Conservation (phyloP, 37 sponge, comb jelly and placozoan genomes). For the Oopsacas minuta region DNA sequence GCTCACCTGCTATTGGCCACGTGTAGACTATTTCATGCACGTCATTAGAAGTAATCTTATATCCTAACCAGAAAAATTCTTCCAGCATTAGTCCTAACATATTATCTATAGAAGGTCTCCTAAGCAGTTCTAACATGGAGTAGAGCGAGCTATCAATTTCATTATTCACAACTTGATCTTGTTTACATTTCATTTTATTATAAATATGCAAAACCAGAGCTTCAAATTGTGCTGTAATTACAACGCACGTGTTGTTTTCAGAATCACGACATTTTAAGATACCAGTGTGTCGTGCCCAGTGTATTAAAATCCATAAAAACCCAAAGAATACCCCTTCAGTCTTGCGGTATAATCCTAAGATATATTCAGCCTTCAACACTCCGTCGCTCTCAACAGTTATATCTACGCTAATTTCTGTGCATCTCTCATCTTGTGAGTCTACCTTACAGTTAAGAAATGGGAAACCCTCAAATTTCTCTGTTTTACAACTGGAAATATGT, state of each 20-base stretch:
- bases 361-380: background rate
- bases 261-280: background rate
- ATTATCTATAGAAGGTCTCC: background rate
- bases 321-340: background rate
- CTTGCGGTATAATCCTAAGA: background rate
- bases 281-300: background rate
- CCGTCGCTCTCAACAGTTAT: conserved; percentile 3
- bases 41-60: background rate
- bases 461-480: background rate
- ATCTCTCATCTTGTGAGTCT: background rate
- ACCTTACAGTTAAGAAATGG: background rate
- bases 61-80: background rate
- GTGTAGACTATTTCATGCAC: background rate
- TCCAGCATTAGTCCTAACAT: background rate
- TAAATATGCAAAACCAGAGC: background rate
- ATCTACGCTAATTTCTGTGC: background rate
- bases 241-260: background rate
- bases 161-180: background rate
- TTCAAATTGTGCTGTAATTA: background rate
- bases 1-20: background rate
- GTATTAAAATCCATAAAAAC: background rate
- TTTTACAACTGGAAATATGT: background rate
- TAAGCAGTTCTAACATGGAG: background rate
- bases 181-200: background rate
- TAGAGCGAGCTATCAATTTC: background rate